Base-by-base conservation (phyloP, 2,797 vertebrate genomes). In the Odontamblyopus rebecca region DNA sequence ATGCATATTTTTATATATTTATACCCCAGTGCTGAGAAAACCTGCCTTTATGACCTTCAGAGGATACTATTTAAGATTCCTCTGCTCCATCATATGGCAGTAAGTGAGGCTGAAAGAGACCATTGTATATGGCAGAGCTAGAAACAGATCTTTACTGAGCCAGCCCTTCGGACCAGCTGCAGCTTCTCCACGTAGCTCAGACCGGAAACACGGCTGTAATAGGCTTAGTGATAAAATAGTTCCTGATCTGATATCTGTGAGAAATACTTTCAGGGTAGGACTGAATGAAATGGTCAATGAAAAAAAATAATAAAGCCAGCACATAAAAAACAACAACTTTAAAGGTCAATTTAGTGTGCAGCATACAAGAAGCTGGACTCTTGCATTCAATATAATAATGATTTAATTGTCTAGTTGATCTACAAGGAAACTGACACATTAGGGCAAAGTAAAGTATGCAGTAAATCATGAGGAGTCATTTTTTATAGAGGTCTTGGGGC, bases 71-170 rank as follows among this genome's bases (percentile, higher is more conserved):
- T 77, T 65, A 76, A 30, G 67, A 56, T 73, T 75, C 72, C 59
- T 67, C 67, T 73, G 75, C 78, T 69, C 54, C 61, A 64, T 29
- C 18, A 76, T 73, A 70, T 65, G 64, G 74, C 79, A 18, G 26
- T 75, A n/a, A 61, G 67, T 50, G 60, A 77, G 26, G 67, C 61
- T 91, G 89, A 92, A 92, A 85, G 87, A 85, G 79, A 62, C 81
- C 80, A 79, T 90, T 91, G 89, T 91, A 64, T 87, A 87, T 71
- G 76, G 76, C 75, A 70, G 78, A 76, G 78, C 73, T 83, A 85
- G 83, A 87, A 83, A 85, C 75, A 70, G 80, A 82, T 77, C 84
- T 76, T 62, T 63, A 56, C 71, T 12, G 70, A 74, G 70, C 79
- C 72, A 23, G 62, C 29, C 61, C 62, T n/a, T 13, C 67, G 79